Conservation (phyloP, 2,797 vertebrate genomes). For the Sardinella longiceps region DNA sequence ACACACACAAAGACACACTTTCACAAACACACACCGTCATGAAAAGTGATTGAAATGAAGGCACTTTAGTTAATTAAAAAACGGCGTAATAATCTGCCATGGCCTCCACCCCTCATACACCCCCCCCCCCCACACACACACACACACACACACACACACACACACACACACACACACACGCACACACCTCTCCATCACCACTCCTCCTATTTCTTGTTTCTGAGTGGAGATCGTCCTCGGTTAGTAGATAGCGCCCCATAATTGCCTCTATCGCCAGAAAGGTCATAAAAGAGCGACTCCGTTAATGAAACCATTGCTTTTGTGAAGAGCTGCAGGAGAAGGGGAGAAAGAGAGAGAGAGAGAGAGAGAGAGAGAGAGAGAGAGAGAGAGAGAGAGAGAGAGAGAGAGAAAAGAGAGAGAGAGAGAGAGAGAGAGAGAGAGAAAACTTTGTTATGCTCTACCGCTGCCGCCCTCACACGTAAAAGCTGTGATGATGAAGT, state of each 20-base stretch:
- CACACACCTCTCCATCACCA: no score
- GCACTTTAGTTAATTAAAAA: conserved; percentile 44
- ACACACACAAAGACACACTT: background rate
- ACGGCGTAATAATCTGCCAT: conserved; percentile 33
- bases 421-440: no score
- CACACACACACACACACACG: no score
- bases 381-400: background rate
- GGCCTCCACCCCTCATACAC: background rate
- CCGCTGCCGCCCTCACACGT: no score
- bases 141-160: no score
- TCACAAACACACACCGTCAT: background rate
- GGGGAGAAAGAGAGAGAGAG: background rate
- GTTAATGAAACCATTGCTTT: conserved; percentile 46
- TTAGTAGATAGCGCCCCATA: conserved; percentile 27
- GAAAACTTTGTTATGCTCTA: background rate
- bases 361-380: no score
- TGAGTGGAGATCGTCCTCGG: background rate
- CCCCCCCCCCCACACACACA: background rate
- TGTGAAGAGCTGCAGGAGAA: background rate
- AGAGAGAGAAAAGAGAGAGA: no score
- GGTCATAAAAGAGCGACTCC: conserved; percentile 28
- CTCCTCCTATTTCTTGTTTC: background rate
- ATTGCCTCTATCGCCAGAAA: conserved; percentile 40
- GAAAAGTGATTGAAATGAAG: conserved; percentile 40
- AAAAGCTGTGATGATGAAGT: no score